phyloP scores from a whole-genome alignment of 2,888 invertebrate species.

The Calliopum simillimum region DNA sequence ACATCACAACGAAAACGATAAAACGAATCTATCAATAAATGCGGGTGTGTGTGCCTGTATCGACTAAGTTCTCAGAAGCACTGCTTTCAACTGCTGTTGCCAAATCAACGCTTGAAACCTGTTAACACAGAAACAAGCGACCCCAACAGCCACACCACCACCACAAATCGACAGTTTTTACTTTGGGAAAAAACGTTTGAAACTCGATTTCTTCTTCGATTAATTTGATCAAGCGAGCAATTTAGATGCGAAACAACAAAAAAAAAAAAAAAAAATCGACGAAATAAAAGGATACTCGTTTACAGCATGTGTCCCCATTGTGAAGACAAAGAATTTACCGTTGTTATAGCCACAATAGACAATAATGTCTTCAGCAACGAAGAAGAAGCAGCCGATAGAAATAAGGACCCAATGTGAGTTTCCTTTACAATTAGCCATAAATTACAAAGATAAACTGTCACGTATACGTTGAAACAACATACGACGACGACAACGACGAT shows the following conservation, averaged over 20 bases:
- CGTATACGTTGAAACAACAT: conserved; percentile 7
- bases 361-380: neutral
- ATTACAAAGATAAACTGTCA: conserved; percentile 34
- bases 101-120: neutral
- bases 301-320: neutral
- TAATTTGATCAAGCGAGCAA: conserved; percentile 19
- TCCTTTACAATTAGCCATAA: conserved; percentile 37
- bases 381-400: neutral
- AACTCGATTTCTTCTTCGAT: conserved; percentile 20
- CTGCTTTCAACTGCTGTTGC: conserved; percentile 15
- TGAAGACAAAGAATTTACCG: conserved; percentile 1
- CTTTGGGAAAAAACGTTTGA: neutral
- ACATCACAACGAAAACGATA: no score
- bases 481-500: neutral
- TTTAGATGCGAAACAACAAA: conserved; percentile 2
- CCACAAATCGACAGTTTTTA: conserved; percentile 6
- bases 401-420: neutral
- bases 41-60: neutral
- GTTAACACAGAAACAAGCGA: neutral
- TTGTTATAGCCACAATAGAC: neutral
- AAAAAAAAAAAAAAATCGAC: neutral
- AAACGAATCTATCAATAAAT: conserved; percentile 4
- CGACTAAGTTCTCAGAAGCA: neutral
- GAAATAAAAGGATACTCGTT: neutral
- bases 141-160: neutral